A percentile compares a stretch with the other conserved stretches of the same genome.
These are phyloP conservation scores for Platysternon megacephalum DNA, from an alignment of 2,113 vertebrate genomes.

Conservation along the genomic window DNA sequence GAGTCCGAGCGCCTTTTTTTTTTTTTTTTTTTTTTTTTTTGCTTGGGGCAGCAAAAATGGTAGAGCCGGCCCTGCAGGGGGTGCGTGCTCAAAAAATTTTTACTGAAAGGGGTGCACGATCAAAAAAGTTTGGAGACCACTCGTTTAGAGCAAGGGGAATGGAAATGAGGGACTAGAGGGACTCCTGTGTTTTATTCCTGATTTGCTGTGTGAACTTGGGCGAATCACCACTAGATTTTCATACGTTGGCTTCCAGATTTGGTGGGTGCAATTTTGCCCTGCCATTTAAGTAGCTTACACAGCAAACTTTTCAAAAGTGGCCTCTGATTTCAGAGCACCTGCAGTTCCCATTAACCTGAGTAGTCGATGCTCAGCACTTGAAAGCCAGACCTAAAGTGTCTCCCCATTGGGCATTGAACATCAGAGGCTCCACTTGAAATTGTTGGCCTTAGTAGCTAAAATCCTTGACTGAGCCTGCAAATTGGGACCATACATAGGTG, in stretches of 20 bases:
- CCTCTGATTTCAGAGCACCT: neutral
- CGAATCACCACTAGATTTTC: neutral
- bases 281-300: rapidly evolving
- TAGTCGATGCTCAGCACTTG: rapidly evolving
- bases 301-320: neutral
- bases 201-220: neutral
- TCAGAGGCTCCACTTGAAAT: neutral
- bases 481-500: rapidly evolving
- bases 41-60: too few relatives aligned
- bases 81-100: too few relatives aligned
- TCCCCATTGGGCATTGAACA: neutral
- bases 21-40: too few relatives aligned
- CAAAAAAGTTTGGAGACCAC: too few relatives aligned
- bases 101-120: too few relatives aligned
- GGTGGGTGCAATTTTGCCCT: neutral
- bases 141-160: rapidly evolving
- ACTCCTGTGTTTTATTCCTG: rapidly evolving
- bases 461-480: neutral
- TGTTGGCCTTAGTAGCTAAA: neutral
- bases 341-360: neutral
- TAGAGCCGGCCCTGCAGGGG: too few relatives aligned
- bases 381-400: neutral
- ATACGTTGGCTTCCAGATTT: neutral
- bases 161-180: neutral
- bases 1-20: too few relatives aligned